Evolutionary conservation across 2,797 vertebrate genomes (phyloP), one percentile per base, ranked within the genome.

Genomic region (Hydrocynus forskahlii): DNA sequence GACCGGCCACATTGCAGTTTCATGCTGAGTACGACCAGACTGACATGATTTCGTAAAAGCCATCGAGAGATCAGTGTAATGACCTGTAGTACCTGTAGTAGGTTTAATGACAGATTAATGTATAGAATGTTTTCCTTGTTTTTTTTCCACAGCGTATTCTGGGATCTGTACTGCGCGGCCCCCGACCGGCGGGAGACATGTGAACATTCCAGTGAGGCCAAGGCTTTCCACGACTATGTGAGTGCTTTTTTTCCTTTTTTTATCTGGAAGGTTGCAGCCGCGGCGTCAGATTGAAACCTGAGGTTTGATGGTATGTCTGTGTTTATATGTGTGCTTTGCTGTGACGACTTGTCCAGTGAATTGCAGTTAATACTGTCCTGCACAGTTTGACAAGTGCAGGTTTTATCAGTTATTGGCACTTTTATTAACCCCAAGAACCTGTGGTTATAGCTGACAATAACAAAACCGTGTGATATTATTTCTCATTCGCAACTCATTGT

Each of bases 161-260:
- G 95, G 96, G 96, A 96, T 93, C 95, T 96, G 83, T 96, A 96
- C 88, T 96, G 96, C 89, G 96, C 96, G 73, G 96, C 96, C 85
- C 96, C 96, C 75, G 96, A 96, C 87, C 93, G 96, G 90, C 90
- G 95, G 87, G 96, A 96, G 93, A 96, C 95, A 19, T 96, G 95
- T 89, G 96, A 96, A 86, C 96, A 96, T 89, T 96, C 96, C 29
- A 96, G 96, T 74, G 95, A 96, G 93, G 96, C 96, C 81, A 96
- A 96, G 91, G 95, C 96, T 84, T 96, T 96, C 89, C 96, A 96
- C 87, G 96, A 96, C 87, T 96, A 96, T 0, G 96, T 96, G 92
- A 96, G 96, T 95, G 10, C 13, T 14, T 52, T 52, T 52, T 52
- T 14, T 4, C 88, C 91, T 88, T 90, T 86, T 85, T 88, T 84